phyloP scores from a whole-genome alignment of 2,797 vertebrate species.

The Gallinago nigripennis region DNA sequence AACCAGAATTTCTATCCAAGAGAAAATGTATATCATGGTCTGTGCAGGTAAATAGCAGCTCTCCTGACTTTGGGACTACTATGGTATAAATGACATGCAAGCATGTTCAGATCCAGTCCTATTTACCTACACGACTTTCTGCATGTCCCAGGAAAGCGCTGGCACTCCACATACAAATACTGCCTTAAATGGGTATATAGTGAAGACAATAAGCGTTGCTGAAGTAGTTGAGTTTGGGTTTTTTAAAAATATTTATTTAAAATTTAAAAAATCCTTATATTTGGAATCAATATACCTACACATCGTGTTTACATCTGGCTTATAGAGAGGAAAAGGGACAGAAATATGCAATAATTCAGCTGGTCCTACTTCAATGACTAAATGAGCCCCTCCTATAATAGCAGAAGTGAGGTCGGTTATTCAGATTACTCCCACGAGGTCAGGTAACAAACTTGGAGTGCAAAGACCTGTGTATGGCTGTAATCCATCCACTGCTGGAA shows the following conservation, averaged over 20 bases:
- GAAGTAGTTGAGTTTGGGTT: not conserved
- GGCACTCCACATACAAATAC: not conserved
- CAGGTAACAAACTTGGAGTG: not conserved
- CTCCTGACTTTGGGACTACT: not conserved
- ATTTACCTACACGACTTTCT: conserved; percentile 33
- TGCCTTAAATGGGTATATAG: not conserved
- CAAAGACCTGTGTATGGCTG: not conserved
- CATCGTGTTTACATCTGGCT: not conserved
- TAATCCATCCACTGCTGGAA: not conserved
- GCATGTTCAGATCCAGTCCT: not conserved
- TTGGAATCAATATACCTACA: not conserved
- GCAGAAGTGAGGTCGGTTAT: not conserved
- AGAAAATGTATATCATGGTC: not conserved
- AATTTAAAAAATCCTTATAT: not conserved
- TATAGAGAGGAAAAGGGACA: not conserved
- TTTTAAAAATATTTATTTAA: not conserved
- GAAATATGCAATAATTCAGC: not conserved
- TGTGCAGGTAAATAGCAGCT: not conserved
- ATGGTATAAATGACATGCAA: not conserved
- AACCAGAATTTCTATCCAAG: not conserved
- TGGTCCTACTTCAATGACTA: not conserved
- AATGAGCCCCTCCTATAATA: not conserved
- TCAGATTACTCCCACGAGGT: not conserved
- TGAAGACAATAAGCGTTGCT: not conserved
- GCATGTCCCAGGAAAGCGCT: conserved; percentile 15